Evolutionary conservation across 2,113 vertebrate species (phyloP).

Genomic region (Perca schrenkii): DNA sequence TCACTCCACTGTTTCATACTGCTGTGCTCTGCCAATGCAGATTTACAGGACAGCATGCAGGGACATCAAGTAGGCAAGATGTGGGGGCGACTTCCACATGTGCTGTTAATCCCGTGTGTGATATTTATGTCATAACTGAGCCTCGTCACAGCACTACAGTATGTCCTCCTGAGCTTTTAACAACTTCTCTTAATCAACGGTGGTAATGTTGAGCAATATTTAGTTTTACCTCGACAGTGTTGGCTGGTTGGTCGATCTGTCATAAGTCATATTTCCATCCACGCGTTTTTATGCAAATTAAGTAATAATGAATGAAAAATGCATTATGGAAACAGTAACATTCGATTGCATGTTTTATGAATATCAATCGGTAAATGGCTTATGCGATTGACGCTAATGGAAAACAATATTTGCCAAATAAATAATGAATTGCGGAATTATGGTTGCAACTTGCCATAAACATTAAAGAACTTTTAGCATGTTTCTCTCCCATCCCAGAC

Average conservation of each 20-base stretch:
- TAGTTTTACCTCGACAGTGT: not conserved
- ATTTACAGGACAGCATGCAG: constrained; percentile 9
- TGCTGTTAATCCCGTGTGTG: not conserved
- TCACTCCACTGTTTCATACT: constrained; percentile 8
- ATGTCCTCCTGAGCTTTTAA: not conserved
- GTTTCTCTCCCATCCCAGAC: too few species aligned
- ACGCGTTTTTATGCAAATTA: too few species aligned
- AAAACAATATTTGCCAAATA: too few species aligned
- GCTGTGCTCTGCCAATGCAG: not conserved
- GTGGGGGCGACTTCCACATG: constrained; percentile 9
- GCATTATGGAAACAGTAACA: too few species aligned
- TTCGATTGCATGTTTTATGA: too few species aligned
- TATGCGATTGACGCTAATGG: too few species aligned
- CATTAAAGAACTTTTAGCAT: too few species aligned
- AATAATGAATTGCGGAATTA: too few species aligned
- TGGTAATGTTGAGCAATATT: not conserved
- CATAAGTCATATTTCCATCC: too few species aligned
- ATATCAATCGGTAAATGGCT: too few species aligned
- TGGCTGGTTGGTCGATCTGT: not conserved
- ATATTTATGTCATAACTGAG: constrained; percentile 5
- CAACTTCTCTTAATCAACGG: not conserved
- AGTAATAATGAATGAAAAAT: too few species aligned
- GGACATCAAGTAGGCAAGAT: not conserved
- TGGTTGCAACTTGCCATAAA: too few species aligned
- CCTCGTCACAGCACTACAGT: not conserved